Conservation (phyloP, 2,113 vertebrate species). For the Tetrax tetrax region DNA sequence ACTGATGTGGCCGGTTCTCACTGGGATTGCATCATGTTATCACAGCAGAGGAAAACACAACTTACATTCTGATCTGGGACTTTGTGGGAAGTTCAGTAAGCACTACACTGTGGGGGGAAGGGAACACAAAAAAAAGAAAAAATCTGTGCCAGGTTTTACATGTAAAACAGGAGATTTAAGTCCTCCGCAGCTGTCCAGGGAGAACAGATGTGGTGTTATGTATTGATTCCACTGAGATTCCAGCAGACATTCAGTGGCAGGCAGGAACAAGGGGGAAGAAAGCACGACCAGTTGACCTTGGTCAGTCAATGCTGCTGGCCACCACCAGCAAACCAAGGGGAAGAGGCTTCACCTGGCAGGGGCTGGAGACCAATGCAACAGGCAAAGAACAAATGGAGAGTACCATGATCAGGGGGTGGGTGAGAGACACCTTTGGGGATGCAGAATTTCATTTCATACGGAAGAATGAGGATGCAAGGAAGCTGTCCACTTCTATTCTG, state of each 20-base stretch:
- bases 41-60: not conserved
- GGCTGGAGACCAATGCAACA: not conserved
- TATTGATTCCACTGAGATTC: not conserved
- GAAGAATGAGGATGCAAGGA: not conserved
- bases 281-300: not conserved
- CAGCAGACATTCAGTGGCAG: not conserved
- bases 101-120: rapidly evolving
- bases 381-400: not conserved
- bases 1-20: not conserved
- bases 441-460: not conserved
- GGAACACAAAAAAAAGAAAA: not conserved
- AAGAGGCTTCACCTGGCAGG: not conserved
- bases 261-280: not conserved
- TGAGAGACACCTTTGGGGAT: not conserved
- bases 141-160: not conserved
- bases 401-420: rapidly evolving
- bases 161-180: not conserved
- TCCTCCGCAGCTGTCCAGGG: not conserved
- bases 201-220: not conserved
- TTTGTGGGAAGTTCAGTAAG: not conserved
- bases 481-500: not conserved
- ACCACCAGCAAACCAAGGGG: not conserved
- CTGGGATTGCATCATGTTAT: not conserved
- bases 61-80: not conserved
- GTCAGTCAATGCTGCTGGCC: not conserved